Evolutionary conservation across 2,797 vertebrate genomes (phyloP), one percentile per base, ranked within the genome.

Genomic region (Sebastes cheni): DNA sequence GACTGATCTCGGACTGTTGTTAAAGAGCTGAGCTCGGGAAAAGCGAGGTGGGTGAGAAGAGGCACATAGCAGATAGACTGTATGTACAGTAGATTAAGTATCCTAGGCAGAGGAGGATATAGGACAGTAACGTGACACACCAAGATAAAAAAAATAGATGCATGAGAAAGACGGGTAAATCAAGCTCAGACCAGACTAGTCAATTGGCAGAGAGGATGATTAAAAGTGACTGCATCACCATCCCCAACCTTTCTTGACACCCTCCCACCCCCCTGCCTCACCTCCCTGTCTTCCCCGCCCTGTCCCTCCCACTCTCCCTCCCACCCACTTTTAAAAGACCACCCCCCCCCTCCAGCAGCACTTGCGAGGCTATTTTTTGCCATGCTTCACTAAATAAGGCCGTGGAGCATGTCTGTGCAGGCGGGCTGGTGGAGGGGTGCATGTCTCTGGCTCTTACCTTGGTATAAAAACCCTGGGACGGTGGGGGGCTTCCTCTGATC

Each of bases 331-430:
- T 85, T 86, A 81, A 86, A 92, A 88, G 82, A 95, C 93, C 8
- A 22, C 72, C 72, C 80, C 66, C 54, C 58, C 79, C 75, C 82
- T 66, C 52, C 59, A 52, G 58, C 66, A 61, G 86, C 94, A 96
- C 96, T 97, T 96, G 93, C 93, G 91, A 90, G 96, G 95, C 97
- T 99, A 98, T 99, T 99, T 98, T 97, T 98, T 97, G 96, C 96
- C 95, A 91, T 92, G 96, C 95, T 95, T 98, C 97, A 97, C 98
- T 99, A 98, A 98, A 99, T 98, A 98, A 97, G 97, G 98, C 96
- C 93, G 97, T 96, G 96, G 95, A 96, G 95, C 86, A 93, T 84
- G 95, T 93, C 95, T 78, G 68, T 39, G 74, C 42, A 50, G 85
- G 91, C 64, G 64, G 84, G 88, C 88, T 72, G 92, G 88, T 39